Evolutionary conservation across 2,888 invertebrate genomes (phyloP), one percentile per base, ranked within the genome.

Genomic region (Drosophila quinaria): DNA sequence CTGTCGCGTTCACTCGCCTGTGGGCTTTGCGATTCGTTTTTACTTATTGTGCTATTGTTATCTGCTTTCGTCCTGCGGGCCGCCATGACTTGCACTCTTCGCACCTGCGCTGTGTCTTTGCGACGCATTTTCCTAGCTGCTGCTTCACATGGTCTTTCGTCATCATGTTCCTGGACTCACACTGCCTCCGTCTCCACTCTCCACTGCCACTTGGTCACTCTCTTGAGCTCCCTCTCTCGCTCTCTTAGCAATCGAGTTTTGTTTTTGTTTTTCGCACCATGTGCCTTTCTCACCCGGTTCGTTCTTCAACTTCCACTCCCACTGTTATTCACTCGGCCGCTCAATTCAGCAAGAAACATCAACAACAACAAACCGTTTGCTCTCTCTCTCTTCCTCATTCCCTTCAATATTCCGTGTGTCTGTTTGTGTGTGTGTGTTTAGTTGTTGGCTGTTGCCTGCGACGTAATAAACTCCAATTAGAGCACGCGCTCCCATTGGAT

Each of bases 31-130:
- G 37, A n/a, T 8, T n/a, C n/a, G n/a, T 37, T 41, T 22, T 10
- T 10, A 4, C 11, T 11, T 6, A 11, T 9, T 55, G 19, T 33
- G n/a, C 35, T 22, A 19, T 15, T 22, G 9, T 25, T 31, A 19
- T 50, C 49, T 41, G 31, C 39, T 39, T 31, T 63, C 47, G 47
- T 55, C 37, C 55, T 63, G 52, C 46, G 46, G 35, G 56, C 69
- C 59, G 46, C 10, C 50, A 70, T 69, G 55, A 59, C 70, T 76
- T 70, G 58, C 68, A 59, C 65, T 74, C 70, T 71, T 44, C 66
- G 79, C 87, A 87, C 84, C 81, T 83, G 85, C 83, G 87, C 83
- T 78, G 64, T 83, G 51, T 87, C 72, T 81, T 74, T 84, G 83
- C 83, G 87, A 81, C 83, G 87, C 83, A 83, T 84, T 83, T 83